A percentile compares a stretch with the other conserved stretches of the same genome.
phyloP scores from a whole-genome alignment of 2,113 vertebrate genomes.

The Sarotherodon lohbergeri region DNA sequence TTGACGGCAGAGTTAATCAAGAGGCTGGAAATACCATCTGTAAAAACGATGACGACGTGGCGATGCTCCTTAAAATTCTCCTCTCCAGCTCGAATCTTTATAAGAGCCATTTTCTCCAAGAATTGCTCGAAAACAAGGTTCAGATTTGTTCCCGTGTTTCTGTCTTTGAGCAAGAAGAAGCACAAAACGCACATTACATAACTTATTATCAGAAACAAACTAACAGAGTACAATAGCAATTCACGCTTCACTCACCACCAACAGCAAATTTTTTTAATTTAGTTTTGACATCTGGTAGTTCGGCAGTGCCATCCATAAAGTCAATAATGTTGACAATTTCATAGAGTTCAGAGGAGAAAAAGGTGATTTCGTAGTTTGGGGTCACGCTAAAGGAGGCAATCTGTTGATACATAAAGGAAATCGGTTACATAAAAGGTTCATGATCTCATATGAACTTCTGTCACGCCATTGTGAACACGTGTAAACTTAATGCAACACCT shows the following conservation, averaged over 20 bases:
- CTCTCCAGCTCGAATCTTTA: background rate
- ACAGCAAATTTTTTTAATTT: background rate
- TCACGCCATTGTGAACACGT: background rate
- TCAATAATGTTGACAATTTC: slow-evolving; percentile 47
- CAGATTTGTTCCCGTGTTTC: slow-evolving; percentile 65
- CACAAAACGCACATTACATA: background rate
- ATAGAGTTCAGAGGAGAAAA: slow-evolving; percentile 59
- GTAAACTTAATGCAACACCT: background rate
- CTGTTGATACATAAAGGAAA: slow-evolving; percentile 40
- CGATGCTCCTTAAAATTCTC: slow-evolving; percentile 38
- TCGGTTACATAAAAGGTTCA: background rate
- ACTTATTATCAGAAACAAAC: background rate
- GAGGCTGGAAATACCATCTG: slow-evolving; percentile 64
- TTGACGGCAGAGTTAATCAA: background rate
- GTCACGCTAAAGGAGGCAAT: slow-evolving; percentile 59
- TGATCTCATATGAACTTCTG: background rate
- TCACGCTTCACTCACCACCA: slow-evolving; percentile 23
- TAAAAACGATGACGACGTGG: slow-evolving; percentile 69
- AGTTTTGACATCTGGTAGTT: fast-evolving
- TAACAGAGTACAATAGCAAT: background rate
- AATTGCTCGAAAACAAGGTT: slow-evolving; percentile 32
- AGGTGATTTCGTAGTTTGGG: slow-evolving; percentile 70
- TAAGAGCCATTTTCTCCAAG: slow-evolving; percentile 24
- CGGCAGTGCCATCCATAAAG: background rate
- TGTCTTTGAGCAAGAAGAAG: background rate